Base-by-base conservation (phyloP, 2,113 vertebrate species). In the Scolopax mira region DNA sequence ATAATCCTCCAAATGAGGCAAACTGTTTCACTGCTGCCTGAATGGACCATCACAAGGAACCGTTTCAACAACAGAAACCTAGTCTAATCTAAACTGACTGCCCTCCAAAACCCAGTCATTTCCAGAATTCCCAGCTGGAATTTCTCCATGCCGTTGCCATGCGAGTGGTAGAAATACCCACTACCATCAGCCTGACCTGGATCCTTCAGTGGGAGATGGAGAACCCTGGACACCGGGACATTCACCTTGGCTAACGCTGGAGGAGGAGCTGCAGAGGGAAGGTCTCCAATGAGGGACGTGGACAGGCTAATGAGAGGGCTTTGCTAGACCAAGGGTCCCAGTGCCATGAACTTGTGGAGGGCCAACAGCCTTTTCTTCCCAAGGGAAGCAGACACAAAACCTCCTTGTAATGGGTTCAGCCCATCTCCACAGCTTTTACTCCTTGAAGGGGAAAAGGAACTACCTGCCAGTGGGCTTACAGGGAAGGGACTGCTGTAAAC, bases 251-350 rank as follows among this genome's bases (percentile, higher is more conserved):
- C 17, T 73, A 24, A 35, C 28, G 60, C 35, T 46, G 31, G 57
- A 62, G 42, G 11, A 87, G 39, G 54, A 57, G 57, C 58, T 81
- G 70, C 58, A 77, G 75, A 41, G 9, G 28, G 41, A 67, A 85
- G n/a, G 19, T 67, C 42, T 66, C 30, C 0, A 2, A 10, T 17
- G 41, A 10, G 74, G 7, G n/a, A 22, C 17, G n/a, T 1, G 17
- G 69, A 44, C 11, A 46, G 13, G 16, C 4, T 77, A 42, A 42
- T 5, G 6, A 46, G 33, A 66, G 4, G 1, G 1, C 23, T 44
- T 79, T 74, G 25, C 27, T 7, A 2, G 19, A 82, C 22, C 25
- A 71, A 75, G 13, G 18, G 4, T 4, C 15, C 4, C 0, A 0
- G 5, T 41, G 37, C 25, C 55, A 24, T 7, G 42, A 52, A 17